Evolutionary conservation across 2,888 invertebrate genomes (phyloP), one percentile per base, ranked within the genome.

Genomic region (Clanis bilineata): DNA sequence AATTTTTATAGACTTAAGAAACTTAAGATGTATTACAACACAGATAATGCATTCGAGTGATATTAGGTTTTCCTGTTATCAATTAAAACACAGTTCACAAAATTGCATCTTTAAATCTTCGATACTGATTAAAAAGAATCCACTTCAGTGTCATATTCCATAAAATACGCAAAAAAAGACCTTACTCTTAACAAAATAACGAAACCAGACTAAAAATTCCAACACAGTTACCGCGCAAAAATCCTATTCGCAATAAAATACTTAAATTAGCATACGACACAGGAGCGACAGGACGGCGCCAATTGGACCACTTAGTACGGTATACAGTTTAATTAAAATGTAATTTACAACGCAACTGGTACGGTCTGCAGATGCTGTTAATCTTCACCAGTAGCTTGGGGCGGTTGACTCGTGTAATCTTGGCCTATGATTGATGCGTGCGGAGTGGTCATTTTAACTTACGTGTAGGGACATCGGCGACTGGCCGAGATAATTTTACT

Each of bases 271-370:
- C 47, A 51, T 51, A 23, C 18, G 47, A 28, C n/a, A 28, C 15
- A 28, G 47, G 47, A 51, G 47, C 47, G 47, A 15, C 47, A 28
- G 47, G 28, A 51, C 47, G 47, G 47, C 47, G 47, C 47, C 47
- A 51, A 51, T 28, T 51, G 47, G 28, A 28, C 47, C 47, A 51
- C 47, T 51, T 51, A 51, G 47, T 51, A 51, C 47, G 28, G 25
- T 28, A 15, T 51, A 51, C 47, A 51, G 47, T 28, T 51, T 51
- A 51, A 51, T 51, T 51, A 51, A 51, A 51, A 51, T 51, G 47
- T 51, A 51, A 51, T 51, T 51, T 51, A 51, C 47, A 51, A 51
- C 28, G 28, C 15, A 28, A 51, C 47, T 51, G 25, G 47, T 28
- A 51, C 47, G 22, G 45, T 23, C 23, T 36, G 36, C 36, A 28